Base-by-base conservation (phyloP, 1,140 invertebrate species). In the Nasonia giraulti region DNA sequence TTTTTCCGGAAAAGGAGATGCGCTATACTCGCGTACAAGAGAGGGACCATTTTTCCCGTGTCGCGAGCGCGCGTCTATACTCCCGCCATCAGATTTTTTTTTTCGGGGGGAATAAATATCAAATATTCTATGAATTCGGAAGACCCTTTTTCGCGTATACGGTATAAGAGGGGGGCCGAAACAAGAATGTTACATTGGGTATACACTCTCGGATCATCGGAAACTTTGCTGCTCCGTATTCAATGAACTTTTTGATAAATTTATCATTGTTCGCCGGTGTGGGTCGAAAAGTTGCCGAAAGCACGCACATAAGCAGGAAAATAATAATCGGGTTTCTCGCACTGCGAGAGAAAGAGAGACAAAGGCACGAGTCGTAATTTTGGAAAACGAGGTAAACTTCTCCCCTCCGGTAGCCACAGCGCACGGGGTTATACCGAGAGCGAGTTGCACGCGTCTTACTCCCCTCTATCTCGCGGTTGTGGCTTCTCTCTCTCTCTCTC, bases 401-500 rank as follows among this genome's bases (percentile, higher is more conserved):
- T 47, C 62, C 37, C 73, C 27, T 11, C 4, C 3, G 73, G n/a
- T 12, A 3, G 23, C 23, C 27, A 27, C 10, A 20, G 20, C 23
- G 20, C 27, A 44, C 44, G 40, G 8, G 75, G 23, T 50, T 50
- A 14, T 37, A 44, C 40, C 40, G 40, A 44, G 40, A 44, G 40
- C 6, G 40, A 44, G 40, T 44, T 44, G 20, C 31, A 8, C 3
- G 75, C 75, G 31, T 23, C 20, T 10, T 40, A 33, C 17, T 37
- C 73, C 14, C 80, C 76, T 85, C 80, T n/a, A n/a, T n/a, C n/a
- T n/a, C n/a, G n/a, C n/a, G n/a, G n/a, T n/a, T n/a, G n/a, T n/a
- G n/a, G n/a, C n/a, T n/a, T 88, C 83, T 80, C 66, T 78, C 76
- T 85, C 80, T 88, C 76, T 85, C 80, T 88, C 76, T 85, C 80